Evolutionary conservation across 1,140 invertebrate species (phyloP).

Genomic region (Drosophila pandora): DNA sequence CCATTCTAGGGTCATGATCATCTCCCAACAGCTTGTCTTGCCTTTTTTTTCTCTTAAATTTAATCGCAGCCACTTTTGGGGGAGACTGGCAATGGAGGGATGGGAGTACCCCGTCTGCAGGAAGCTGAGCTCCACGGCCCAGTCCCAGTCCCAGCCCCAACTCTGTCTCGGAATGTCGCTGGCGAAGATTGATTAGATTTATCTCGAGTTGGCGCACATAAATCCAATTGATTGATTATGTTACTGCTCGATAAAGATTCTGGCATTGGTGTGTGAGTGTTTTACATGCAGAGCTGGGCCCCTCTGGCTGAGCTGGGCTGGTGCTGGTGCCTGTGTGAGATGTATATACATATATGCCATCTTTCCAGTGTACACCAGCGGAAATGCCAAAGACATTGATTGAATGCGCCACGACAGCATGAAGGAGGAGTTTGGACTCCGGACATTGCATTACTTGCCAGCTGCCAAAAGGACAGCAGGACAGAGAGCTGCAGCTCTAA

Average conservation of each 20-base stretch:
- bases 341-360: constrained; percentile 14
- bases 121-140: not conserved
- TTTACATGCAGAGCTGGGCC: constrained; percentile 65
- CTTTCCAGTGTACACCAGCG: constrained; percentile 40
- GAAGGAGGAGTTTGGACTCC: constrained; percentile 35
- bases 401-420: constrained; percentile 61
- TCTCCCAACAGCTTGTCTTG: not conserved
- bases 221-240: constrained; percentile 84
- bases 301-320: not conserved
- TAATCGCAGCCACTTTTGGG: constrained; percentile 55
- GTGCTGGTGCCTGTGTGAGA: constrained; percentile 4
- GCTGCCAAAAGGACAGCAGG: not conserved
- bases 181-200: constrained; percentile 83
- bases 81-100: constrained; percentile 43
- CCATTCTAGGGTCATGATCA: constrained; percentile 1
- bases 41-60: constrained; percentile 46
- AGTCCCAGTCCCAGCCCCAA: constrained; percentile 7
- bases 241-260: constrained; percentile 79
- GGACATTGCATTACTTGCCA: constrained; percentile 27
- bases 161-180: constrained; percentile 56
- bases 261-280: constrained; percentile 68
- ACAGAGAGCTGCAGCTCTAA: constrained; percentile 22
- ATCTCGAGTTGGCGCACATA: constrained; percentile 82
- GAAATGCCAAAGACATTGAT: constrained; percentile 75
- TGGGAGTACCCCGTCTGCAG: constrained; percentile 16